Base-by-base conservation (phyloP, 2,888 invertebrate genomes). In the Theodoxus fluviatilis region DNA sequence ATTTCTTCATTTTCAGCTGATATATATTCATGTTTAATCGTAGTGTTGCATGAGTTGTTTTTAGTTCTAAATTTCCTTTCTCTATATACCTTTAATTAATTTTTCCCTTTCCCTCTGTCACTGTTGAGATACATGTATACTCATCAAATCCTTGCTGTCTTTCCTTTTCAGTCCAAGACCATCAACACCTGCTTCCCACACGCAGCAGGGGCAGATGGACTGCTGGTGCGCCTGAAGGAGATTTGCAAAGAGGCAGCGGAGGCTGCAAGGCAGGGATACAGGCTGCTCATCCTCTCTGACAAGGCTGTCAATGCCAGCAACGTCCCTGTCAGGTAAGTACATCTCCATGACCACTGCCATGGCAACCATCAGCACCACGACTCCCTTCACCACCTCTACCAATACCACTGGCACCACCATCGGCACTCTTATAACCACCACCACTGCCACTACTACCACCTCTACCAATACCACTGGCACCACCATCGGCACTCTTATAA, bases 151-250 rank as follows among this genome's bases (percentile, higher is more conserved):
- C 40, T 59, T 38, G 3, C 31, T 49, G 15, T 28, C 47, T 59
- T 68, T 52, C 18, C 64, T 69, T 80, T 83, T 37, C 81, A 90
- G 90, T 91, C 94, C 0, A 92, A 92, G 84, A 91, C 94, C 33
- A 92, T 97, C 76, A 96, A 98, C 88, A 94, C 94, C 73, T 94
- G 96, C 64, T 98, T 94, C 90, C 93, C 92, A 31, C 91, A 91
- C 75, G 86, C 89, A 43, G 93, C 93, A 67, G 96, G 95, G 0
- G 78, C 82, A 15, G 84, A 87, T 6, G 96, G 95, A 0, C 90
- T 98, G 74, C 88, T 92, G 73, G 91, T 92, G 4, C 93, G 94
- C n/a, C 89, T 99, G 70, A 91, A 93, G 69, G 89, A 91, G 43
- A 91, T 98, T 67, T 93, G 95, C 77, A 88, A 90, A 2, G 93